Evolutionary conservation across 1,140 invertebrate species (phyloP), one percentile per base, ranked within the genome.

Genomic region (Cydia splendana): DNA sequence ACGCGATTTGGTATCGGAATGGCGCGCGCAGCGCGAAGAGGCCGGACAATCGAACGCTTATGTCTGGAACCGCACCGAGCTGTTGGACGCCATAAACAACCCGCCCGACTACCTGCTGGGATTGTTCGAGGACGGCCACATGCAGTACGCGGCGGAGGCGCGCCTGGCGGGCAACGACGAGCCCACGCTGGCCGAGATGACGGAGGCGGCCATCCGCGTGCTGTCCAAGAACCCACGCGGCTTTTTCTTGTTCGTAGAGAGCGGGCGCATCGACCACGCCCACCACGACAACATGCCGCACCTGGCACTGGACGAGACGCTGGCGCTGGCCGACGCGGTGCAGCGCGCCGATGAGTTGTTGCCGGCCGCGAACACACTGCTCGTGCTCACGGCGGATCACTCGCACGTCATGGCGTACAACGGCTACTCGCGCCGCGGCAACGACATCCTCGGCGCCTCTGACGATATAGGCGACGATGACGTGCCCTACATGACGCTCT

Each of bases 211-310:
- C 1, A 95, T 99, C 45, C 94, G 95, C 69, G 95, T 98, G 65
- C 94, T 99, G 7, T 94, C 94, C 30, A 96, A 96, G 80, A 97
- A 97, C 89, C 92, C 95, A 10, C 95, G 96, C 65, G 98, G 98
- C 34, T 98, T 96, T 90, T 98, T 98, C 86, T 91, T 98, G 12
- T 96, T 98, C 84, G 96, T 98, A 5, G 98, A 98, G 95, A 97
- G 95, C 9, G 96, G 96, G 0, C 95, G 95, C 76, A 98, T 98
- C 42, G 97, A 98, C 86, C 94, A 96, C 75, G 97, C 95, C 0
- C 97, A 98, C 88, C 97, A 98, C 85, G 91, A 94, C 1, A 96
- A 96, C 82, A 94, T 94, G 76, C 96, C 96, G 1, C 91, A 94
- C 74, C 88, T 95, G 38, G 96, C 97, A 0, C 82, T 97, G 1